Conservation (phyloP, 2,113 vertebrate genomes). For the Ahaetulla prasina region DNA sequence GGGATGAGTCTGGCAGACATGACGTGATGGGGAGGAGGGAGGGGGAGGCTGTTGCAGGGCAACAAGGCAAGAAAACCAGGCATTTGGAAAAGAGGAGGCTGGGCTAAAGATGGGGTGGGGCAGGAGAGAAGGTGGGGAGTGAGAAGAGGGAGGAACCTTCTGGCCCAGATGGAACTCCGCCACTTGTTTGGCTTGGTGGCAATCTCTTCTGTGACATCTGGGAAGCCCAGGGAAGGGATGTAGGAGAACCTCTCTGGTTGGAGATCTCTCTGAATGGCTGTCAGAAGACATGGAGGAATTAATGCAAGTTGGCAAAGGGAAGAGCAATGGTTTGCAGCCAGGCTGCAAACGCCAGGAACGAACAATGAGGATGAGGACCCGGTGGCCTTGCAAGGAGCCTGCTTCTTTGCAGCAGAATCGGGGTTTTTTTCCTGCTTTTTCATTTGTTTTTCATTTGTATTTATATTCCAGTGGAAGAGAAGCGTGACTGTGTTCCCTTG, state of each 20-base stretch:
- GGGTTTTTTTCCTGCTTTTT: neutral
- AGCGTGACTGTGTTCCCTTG: neutral
- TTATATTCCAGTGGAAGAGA: neutral
- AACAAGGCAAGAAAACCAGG: neutral
- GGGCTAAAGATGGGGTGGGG: neutral
- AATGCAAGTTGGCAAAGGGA: neutral
- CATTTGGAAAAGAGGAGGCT: neutral
- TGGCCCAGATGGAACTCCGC: neutral
- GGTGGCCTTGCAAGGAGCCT: neutral
- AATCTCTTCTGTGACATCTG: neutral
- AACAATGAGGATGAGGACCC: fast-evolving
- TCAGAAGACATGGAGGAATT: neutral
- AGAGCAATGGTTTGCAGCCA: neutral
- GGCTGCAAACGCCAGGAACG: neutral
- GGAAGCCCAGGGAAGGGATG: neutral
- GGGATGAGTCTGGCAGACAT: neutral
- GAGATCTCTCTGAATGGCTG: neutral
- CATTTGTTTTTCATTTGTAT: neutral
- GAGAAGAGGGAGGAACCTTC: neutral
- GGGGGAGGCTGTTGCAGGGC: neutral
- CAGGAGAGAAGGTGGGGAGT: no score
- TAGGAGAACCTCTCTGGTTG: neutral
- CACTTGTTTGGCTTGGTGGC: neutral
- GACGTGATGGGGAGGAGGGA: neutral
- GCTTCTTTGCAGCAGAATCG: neutral